A percentile compares a stretch with the other conserved stretches of the same genome.
Evolutionary conservation across 2,888 invertebrate genomes (phyloP).

Genomic region (Seira ritae): DNA sequence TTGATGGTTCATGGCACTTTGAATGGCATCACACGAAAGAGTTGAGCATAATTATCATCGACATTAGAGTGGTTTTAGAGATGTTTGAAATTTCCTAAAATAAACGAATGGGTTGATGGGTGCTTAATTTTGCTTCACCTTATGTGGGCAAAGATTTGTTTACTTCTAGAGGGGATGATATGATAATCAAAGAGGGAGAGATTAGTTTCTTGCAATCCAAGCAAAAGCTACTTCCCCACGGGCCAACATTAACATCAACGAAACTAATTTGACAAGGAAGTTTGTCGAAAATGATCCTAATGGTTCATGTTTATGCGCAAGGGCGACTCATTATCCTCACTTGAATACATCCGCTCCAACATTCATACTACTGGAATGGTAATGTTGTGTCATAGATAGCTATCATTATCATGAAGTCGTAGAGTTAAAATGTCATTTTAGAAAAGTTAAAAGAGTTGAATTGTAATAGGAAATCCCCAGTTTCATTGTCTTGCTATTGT

Average conservation of each 20-base stretch:
- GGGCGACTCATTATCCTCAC: constrained; percentile 50
- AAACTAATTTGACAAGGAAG: no score
- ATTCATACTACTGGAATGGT: background rate
- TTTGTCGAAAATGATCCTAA: background rate
- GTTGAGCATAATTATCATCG: no score
- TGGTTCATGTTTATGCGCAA: constrained; percentile 63
- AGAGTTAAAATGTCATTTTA: constrained; percentile 6
- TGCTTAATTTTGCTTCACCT: no score
- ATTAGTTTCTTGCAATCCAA: background rate
- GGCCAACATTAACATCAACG: no score
- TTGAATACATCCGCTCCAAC: background rate
- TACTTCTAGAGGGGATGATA: background rate
- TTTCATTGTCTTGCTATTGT: background rate
- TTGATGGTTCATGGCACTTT: no score
- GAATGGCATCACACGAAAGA: background rate
- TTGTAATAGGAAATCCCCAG: background rate
- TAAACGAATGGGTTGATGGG: no score
- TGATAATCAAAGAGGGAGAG: background rate
- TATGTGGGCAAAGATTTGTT: no score
- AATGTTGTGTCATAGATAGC: background rate
- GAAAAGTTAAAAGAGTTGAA: background rate
- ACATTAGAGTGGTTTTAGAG: no score
- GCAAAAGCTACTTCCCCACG: no score
- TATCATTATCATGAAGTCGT: no score
- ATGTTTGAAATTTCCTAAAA: no score